Percentiles rank a stretch among this genome's conserved stretches.
phyloP scores from a whole-genome alignment of 37 sponge, comb jelly and placozoan genomes.

The Axinella damicornis region DNA sequence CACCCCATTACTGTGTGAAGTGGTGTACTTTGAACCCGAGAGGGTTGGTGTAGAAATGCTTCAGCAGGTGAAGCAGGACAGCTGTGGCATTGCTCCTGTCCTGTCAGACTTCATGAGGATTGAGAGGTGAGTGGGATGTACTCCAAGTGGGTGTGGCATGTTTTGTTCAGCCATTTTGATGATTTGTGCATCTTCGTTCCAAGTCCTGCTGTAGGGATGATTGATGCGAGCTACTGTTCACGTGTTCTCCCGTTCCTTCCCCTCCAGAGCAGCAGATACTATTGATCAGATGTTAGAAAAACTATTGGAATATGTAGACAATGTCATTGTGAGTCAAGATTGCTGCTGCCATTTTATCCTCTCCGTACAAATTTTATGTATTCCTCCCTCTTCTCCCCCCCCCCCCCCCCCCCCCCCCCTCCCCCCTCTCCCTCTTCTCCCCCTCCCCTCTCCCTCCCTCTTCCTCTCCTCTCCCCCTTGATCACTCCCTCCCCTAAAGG shows the following conservation, averaged over 20 bases:
- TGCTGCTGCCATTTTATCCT: too few relatives aligned
- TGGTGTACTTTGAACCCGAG: conserved; percentile 85
- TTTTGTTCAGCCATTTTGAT: not conserved
- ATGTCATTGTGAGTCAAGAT: conserved; percentile 62
- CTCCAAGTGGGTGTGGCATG: not conserved
- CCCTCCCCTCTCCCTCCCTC: not conserved
- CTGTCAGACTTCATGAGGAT: conserved; percentile 27
- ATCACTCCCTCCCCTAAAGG: conserved; percentile 13
- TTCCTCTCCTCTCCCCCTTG: not conserved
- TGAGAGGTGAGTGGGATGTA: conserved; percentile 35
- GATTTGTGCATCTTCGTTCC: not conserved
- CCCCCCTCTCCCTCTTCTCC: not conserved
- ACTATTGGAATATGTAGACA: conserved; percentile 61
- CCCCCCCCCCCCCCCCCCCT: not conserved
- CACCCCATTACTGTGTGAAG: conserved; percentile 63
- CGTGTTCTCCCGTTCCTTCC: not conserved
- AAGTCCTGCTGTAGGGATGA: too few relatives aligned
- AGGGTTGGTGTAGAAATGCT: conserved; percentile 69
- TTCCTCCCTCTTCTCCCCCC: too few relatives aligned
- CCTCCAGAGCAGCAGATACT: conserved; percentile 9
- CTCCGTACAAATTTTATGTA: too few relatives aligned
- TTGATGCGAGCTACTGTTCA: too few relatives aligned
- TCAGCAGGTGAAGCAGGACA: not conserved
- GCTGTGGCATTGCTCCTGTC: not conserved
- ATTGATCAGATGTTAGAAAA: conserved; percentile 49